A percentile compares a stretch with the other conserved stretches of the same genome.
These are phyloP conservation scores for Conus ventricosus DNA, from an alignment of 1,140 invertebrate genomes.

Conservation along the genomic window DNA sequence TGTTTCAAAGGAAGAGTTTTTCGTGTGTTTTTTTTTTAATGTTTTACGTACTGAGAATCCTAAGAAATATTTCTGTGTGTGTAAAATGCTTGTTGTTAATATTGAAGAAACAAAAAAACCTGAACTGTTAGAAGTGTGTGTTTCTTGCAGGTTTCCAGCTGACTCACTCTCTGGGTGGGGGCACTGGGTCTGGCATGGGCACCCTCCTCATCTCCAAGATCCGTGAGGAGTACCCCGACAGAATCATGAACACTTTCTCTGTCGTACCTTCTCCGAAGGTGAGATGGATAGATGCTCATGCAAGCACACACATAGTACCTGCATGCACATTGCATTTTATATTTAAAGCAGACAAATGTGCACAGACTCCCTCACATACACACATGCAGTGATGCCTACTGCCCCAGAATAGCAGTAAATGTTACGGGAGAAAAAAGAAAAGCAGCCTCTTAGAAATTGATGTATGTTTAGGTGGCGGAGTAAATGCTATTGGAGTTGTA, in stretches of 20 bases:
- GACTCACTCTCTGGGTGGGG: constrained; percentile 84
- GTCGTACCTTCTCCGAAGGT: background rate
- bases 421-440: no score
- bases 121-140: background rate
- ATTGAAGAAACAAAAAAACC: background rate
- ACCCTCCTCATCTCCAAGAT: constrained; percentile 67
- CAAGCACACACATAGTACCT: no score
- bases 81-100: background rate
- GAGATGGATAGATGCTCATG: background rate
- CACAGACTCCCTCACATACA: no score
- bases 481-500: no score
- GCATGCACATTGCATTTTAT: no score
- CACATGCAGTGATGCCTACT: background rate
- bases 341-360: no score
- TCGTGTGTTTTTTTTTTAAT: background rate
- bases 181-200: constrained; percentile 75
- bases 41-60: background rate
- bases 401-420: background rate
- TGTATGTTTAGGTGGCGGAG: background rate
- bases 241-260: background rate
- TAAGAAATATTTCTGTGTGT: background rate
- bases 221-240: background rate
- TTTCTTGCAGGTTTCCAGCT: constrained; percentile 80
- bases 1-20: no score
- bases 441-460: no score